phyloP scores from a whole-genome alignment of 2,113 vertebrate genomes.

The Lates calcarifer region DNA sequence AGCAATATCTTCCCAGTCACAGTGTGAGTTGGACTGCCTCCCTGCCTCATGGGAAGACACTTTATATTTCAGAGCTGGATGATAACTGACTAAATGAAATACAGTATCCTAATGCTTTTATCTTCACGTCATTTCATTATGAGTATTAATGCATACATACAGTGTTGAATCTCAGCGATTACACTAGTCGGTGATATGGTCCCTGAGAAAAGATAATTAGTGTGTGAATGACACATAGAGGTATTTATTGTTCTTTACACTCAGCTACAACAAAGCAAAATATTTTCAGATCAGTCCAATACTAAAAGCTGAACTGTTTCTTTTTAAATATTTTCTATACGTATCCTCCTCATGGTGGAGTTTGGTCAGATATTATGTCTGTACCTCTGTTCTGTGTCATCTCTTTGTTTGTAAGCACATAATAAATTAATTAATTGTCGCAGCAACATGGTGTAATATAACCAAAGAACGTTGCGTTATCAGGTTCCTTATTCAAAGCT shows the following conservation, averaged over 20 bases:
- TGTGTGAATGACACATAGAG: neutral
- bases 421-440: neutral
- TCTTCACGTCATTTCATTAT: neutral
- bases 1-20: constrained; percentile 94
- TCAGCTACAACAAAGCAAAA: too few relatives aligned
- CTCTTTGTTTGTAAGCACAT: neutral
- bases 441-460: too few relatives aligned
- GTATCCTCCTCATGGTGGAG: too few relatives aligned
- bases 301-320: too few relatives aligned
- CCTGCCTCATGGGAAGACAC: constrained; percentile 13
- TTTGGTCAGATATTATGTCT: neutral
- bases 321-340: too few relatives aligned
- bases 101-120: neutral
- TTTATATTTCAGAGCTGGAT: neutral
- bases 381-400: neutral
- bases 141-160: neutral
- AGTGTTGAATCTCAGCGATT: neutral
- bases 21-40: constrained; percentile 87
- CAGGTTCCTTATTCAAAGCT: too few relatives aligned
- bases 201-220: neutral
- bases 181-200: neutral
- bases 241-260: too few relatives aligned
- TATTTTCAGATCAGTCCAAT: too few relatives aligned
- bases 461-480: too few relatives aligned
- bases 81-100: neutral